Base-by-base conservation (phyloP, 2,113 vertebrate species). In the Chaenogobius annularis region DNA sequence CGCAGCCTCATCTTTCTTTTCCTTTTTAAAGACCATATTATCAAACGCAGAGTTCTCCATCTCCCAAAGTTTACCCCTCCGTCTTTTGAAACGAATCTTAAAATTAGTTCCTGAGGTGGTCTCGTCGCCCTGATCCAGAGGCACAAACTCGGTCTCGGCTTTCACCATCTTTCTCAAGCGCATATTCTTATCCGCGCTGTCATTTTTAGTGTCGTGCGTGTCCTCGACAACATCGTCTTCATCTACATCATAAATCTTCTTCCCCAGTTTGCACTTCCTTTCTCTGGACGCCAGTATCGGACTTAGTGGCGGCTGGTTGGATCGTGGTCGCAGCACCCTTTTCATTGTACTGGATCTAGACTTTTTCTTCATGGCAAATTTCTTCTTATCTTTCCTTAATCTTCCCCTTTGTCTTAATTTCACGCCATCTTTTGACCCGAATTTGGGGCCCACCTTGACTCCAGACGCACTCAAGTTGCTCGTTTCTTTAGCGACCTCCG, bases 81-180 rank as follows among this genome's bases (percentile, higher is more conserved):
- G 89, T 52, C 93, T 90, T 69, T 92, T 94, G 13, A 94, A 87
- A 0, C 91, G 89, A 26, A 94, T 90, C 79, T 88, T 91, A 61
- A 94, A 91, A 65, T 93, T 85, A 3, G 74, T 46, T 35, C 15
- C 72, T 0, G 88, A 75, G 43, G 92, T 89, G 0, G 74, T 80
- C 0, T 84, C 84, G 14, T 87, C 58, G 12, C 67, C 69, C 44
- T 77, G 59, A 1, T 73, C 63, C 17, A 64, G 35, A 23, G 68
- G 52, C 13, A 56, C 68, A 0, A 6, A 22, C 26, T 82, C 75
- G 11, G 2, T 58, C 56, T 54, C 37, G 2, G 70, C 65, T 46
- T 35, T 26, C 9, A n/a, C 8, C n/a, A 13, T 55, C n/a, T 50
- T n/a, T n/a, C 20, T n/a, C 44, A 0, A 10, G 59, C 4, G 14